These are phyloP conservation scores for Zoanthus solanderi DNA, from an alignment of 92 coral and sea anemone species.

Conservation along the genomic window DNA sequence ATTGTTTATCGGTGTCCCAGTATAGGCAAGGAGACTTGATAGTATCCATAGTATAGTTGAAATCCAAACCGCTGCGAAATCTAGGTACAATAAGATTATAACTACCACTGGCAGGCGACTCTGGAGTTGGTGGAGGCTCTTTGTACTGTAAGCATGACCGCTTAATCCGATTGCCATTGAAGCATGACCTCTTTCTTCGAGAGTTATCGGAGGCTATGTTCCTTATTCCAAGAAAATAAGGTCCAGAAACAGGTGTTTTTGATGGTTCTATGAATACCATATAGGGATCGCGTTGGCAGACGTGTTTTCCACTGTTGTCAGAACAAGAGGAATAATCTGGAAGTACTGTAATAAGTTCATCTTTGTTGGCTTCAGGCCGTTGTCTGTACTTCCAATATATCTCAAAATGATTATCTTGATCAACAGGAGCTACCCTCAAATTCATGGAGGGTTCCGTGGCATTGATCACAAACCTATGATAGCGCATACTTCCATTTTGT, in stretches of 20 bases:
- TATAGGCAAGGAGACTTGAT: slow-evolving; percentile 70
- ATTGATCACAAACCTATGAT: slow-evolving; percentile 54
- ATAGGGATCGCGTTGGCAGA: slow-evolving; percentile 46
- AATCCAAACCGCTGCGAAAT: slow-evolving; percentile 26
- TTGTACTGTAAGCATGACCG: slow-evolving; percentile 59
- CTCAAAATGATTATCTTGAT: slow-evolving; percentile 5
- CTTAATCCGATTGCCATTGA: slow-evolving; percentile 41
- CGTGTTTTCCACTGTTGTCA: not conserved
- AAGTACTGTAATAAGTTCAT: slow-evolving; percentile 40
- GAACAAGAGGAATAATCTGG: slow-evolving; percentile 53
- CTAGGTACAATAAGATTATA: slow-evolving; percentile 27
- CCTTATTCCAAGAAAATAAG: slow-evolving; percentile 53
- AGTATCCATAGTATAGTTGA: slow-evolving; percentile 67
- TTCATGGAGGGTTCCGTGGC: slow-evolving; percentile 45
- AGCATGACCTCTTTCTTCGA: slow-evolving; percentile 52
- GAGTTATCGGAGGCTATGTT: slow-evolving; percentile 7
- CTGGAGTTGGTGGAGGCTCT: slow-evolving; percentile 51
- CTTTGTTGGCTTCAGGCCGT: slow-evolving; percentile 34
- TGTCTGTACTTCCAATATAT: slow-evolving; percentile 46
- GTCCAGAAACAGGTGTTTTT: slow-evolving; percentile 32
- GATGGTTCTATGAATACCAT: slow-evolving; percentile 36
- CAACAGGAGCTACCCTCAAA: slow-evolving; percentile 29
- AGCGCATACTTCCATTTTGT: slow-evolving; percentile 60
- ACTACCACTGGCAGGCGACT: slow-evolving; percentile 16
- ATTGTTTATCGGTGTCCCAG: slow-evolving; percentile 57